Percentiles rank a stretch among this genome's conserved stretches.
These are phyloP conservation scores for Chelon labrosus DNA, from an alignment of 2,797 vertebrate species.

Conservation along the genomic window DNA sequence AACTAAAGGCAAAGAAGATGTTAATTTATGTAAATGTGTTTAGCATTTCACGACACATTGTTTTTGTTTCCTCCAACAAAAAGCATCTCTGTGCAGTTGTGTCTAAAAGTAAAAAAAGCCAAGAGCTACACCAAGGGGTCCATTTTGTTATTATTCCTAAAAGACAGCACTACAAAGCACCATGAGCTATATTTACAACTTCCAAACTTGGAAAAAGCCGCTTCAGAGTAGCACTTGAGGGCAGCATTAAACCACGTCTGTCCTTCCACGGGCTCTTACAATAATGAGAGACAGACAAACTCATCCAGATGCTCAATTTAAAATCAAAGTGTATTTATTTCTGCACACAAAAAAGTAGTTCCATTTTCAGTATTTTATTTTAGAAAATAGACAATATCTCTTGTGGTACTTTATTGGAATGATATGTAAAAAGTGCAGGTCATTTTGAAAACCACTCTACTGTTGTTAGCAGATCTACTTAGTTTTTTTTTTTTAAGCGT, in stretches of 20 bases:
- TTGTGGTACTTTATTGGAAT: slow-evolving; percentile 22
- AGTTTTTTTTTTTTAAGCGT: neutral
- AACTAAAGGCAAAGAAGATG: neutral
- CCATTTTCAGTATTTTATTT: slow-evolving; percentile 33
- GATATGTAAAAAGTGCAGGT: slow-evolving; percentile 25
- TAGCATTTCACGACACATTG: neutral
- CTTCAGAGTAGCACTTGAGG: slow-evolving; percentile 72
- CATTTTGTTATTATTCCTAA: slow-evolving; percentile 50
- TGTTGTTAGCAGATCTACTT: slow-evolving; percentile 29
- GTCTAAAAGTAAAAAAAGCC: slow-evolving; percentile 34
- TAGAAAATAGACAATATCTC: slow-evolving; percentile 37
- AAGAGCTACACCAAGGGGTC: slow-evolving; percentile 23
- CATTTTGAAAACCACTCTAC: slow-evolving; percentile 39
- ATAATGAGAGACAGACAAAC: slow-evolving; percentile 56
- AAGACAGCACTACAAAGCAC: slow-evolving; percentile 34
- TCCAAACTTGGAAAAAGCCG: slow-evolving; percentile 43
- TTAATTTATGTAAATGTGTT: neutral
- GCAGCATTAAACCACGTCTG: slow-evolving; percentile 69
- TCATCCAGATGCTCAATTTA: slow-evolving; percentile 50
- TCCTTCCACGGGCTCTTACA: slow-evolving; percentile 35
- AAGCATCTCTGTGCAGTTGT: slow-evolving; percentile 4
- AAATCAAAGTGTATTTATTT: slow-evolving; percentile 44
- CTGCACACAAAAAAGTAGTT: slow-evolving; percentile 29
- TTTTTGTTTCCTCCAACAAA: neutral
- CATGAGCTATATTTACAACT: slow-evolving; percentile 41